These are phyloP conservation scores for Eupeodes latifasciatus DNA, from an alignment of 2,888 invertebrate genomes.

Conservation along the genomic window DNA sequence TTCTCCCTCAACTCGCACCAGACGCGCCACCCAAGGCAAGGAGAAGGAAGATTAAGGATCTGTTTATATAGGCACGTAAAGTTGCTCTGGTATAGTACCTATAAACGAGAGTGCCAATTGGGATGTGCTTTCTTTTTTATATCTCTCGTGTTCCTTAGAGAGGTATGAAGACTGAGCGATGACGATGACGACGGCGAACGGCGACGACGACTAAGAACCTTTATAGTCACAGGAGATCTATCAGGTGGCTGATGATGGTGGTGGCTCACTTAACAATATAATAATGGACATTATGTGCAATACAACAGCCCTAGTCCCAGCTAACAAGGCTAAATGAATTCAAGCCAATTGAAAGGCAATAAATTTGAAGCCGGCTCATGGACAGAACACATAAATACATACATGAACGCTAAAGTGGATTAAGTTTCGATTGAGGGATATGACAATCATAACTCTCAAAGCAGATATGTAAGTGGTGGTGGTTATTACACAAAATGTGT, in stretches of 20 bases:
- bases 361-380: conserved; percentile 5
- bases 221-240: not conserved
- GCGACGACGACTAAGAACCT: not conserved
- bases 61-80: conserved; percentile 19
- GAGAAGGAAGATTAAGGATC: conserved; percentile 12
- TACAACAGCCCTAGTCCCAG: not conserved
- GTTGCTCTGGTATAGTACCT: not conserved
- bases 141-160: not conserved
- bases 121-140: not conserved
- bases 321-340: not conserved
- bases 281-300: conserved; percentile 39
- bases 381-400: not conserved
- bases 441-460: conserved; percentile 14
- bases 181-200: not conserved
- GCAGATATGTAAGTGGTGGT: not conserved
- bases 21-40: too few species aligned
- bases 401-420: conserved; percentile 6
- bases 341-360: conserved; percentile 21
- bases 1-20: not conserved
- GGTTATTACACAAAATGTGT: not conserved
- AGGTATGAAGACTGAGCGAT: not conserved
- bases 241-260: conserved; percentile 44
- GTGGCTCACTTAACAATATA: conserved; percentile 39
- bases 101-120: not conserved
- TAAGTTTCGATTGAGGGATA: conserved; percentile 10